These are phyloP conservation scores for Neolamprologus falcicula DNA, from an alignment of 2,113 vertebrate genomes.

Conservation along the genomic window DNA sequence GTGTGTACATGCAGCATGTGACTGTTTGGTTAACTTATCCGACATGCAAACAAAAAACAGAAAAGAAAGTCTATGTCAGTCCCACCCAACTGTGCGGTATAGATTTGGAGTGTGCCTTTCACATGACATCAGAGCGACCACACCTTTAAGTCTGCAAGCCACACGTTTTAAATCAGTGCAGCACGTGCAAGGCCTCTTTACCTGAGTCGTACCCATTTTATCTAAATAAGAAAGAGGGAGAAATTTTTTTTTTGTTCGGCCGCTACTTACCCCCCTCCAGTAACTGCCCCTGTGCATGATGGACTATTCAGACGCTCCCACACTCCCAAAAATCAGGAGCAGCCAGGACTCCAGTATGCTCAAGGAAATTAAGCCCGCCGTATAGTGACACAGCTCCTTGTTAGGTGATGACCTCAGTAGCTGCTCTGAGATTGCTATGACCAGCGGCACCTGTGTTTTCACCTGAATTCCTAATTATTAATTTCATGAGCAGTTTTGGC, in stretches of 20 bases:
- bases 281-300: background rate
- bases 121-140: constrained; percentile 23
- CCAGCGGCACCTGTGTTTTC: background rate
- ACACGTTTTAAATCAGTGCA: background rate
- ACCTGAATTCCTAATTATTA: background rate
- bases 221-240: background rate
- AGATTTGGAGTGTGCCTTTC: background rate
- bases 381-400: background rate
- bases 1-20: constrained; percentile 19
- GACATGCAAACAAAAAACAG: background rate
- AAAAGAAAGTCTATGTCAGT: background rate
- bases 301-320: background rate
- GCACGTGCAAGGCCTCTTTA: background rate
- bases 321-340: background rate
- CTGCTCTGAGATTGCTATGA: background rate
- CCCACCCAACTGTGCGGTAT: background rate
- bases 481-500: background rate
- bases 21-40: constrained; percentile 17
- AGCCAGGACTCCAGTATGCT: background rate
- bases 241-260: background rate
- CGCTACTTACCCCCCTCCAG: background rate
- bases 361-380: background rate
- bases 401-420: background rate
- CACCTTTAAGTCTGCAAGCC: constrained; percentile 29
- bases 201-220: background rate